Base-by-base conservation (phyloP, 2,113 vertebrate species). In the Elgaria multicarinata region DNA sequence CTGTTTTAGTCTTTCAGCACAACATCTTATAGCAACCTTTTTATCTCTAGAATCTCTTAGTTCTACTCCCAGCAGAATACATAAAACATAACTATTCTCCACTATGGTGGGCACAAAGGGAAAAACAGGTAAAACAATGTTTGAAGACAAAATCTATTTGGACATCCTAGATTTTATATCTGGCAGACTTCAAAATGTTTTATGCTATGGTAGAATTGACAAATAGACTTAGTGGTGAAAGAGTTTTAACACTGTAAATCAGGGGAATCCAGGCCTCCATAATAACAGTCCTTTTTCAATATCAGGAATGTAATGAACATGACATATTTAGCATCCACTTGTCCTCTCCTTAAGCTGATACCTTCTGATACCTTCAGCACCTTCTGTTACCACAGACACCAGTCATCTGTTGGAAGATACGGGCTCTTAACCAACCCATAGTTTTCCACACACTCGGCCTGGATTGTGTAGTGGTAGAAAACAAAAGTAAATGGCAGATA, bases 121-220 rank as follows among this genome's bases (percentile, higher is more conserved):
- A 66, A 96, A 95, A 92, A 92, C 86, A 91, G 91, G 83, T 94
- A 89, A 93, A 94, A 87, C 26, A 93, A 3, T 92, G 8, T 92
- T 93, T 95, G 89, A 94, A 96, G 88, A 78, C 83, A 95, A 83
- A 93, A 92, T 93, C 90, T 95, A 36, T 92, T 94, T 94, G 86
- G 92, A 90, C 88, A 90, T 92, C 13, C 79, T 96, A 86, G 50
- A 89, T 96, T 95, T 96, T 95, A 91, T 96, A 91, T 91, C 89
- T 69, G 10, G 62, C 82, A 93, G 75, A 67, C 69, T 94, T 71
- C 86, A 89, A 95, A 94, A 87, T 93, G 69, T 82, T 71, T 90
- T 93, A 72, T 91, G 91, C 86, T 90, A 81, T 55, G 72, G 14
- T 85, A 67, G 42, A 87, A 53, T 92, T 93, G 22, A 55, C 53